Base-by-base conservation (phyloP, 2,888 invertebrate genomes). In the Salpingus planirostris region DNA sequence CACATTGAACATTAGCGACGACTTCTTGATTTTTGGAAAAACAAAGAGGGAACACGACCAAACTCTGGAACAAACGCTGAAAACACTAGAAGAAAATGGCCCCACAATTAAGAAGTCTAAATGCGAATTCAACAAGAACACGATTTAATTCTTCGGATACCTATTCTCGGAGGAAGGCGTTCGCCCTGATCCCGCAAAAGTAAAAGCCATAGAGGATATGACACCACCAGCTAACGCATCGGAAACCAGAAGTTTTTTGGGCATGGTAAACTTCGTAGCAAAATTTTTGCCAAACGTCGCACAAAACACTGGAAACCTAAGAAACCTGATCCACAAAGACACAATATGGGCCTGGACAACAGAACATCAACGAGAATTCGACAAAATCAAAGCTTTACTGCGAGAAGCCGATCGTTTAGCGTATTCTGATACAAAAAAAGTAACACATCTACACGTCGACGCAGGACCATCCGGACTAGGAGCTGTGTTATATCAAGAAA, bases 271-370 rank as follows among this genome's bases (percentile, higher is more conserved):
- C 11, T 43, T 21, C 24, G n/a, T 35, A 15, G 23, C 26, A 10
- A 33, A 36, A 29, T 37, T 42, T 29, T 13, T 40, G 4, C 42
- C 40, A 5, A 37, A 34, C 24, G 21, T 39, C 2, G 24, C 42
- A 11, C 12, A 30, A 8, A 27, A 24, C 4, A 38, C 38, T 10
- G 21, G 15, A n/a, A 7, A 10, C 3, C 3, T 38, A 13, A 21
- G 33, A 21, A n/a, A 34, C 13, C 10, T 38, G 14, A 27, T 31
- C 2, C 13, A 24, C 11, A 38, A 34, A 15, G 25, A 34, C 14
- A 13, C 11, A 71, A 71, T 52, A 74, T 74, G 6, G 72, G 66
- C 23, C 65, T 64, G 3, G 74, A 47, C n/a, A 13, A 29, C 15
- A 27, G 13, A 28, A 26, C 18, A 23, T 31, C 13, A 38, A 22